Percentiles rank a stretch among this genome's conserved stretches.
These are phyloP conservation scores for Pantherophis alleghaniensis DNA, from an alignment of 2,797 vertebrate genomes.

Conservation along the genomic window DNA sequence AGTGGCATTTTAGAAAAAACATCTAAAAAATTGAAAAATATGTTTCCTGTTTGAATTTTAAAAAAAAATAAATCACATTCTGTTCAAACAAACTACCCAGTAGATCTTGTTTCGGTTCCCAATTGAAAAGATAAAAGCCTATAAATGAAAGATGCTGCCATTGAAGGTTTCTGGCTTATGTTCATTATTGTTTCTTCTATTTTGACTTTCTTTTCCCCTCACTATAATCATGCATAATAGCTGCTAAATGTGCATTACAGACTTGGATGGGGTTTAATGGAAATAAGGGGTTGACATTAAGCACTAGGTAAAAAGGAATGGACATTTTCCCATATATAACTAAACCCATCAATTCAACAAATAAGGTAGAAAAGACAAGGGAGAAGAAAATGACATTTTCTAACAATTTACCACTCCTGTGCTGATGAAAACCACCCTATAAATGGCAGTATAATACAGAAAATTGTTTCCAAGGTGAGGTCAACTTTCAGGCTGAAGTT, in stretches of 20 bases:
- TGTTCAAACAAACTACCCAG: background rate
- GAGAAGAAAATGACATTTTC: conserved; percentile 16
- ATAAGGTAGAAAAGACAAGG: conserved; percentile 22
- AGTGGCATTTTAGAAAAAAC: background rate
- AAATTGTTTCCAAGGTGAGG: conserved; percentile 38
- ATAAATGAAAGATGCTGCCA: background rate
- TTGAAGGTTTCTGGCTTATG: background rate
- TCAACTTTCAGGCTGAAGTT: conserved; percentile 10
- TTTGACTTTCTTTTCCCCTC: background rate
- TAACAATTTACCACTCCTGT: conserved; percentile 9
- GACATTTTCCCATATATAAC: conserved; percentile 20
- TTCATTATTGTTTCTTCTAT: background rate
- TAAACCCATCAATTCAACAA: conserved; percentile 44
- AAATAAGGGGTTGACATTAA: conserved; percentile 19
- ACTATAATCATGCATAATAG: conserved; percentile 4
- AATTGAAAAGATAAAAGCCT: background rate
- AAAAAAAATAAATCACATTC: background rate
- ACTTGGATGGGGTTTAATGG: conserved; percentile 13
- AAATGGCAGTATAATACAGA: conserved; percentile 36
- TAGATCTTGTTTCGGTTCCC: background rate
- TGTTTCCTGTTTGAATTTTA: background rate
- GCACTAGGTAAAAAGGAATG: conserved; percentile 6
- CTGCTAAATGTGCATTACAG: conserved; percentile 28
- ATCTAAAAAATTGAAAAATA: background rate
- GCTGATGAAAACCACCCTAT: conserved; percentile 36